phyloP scores from a whole-genome alignment of 2,113 vertebrate genomes.

The Cynocephalus volans region DNA sequence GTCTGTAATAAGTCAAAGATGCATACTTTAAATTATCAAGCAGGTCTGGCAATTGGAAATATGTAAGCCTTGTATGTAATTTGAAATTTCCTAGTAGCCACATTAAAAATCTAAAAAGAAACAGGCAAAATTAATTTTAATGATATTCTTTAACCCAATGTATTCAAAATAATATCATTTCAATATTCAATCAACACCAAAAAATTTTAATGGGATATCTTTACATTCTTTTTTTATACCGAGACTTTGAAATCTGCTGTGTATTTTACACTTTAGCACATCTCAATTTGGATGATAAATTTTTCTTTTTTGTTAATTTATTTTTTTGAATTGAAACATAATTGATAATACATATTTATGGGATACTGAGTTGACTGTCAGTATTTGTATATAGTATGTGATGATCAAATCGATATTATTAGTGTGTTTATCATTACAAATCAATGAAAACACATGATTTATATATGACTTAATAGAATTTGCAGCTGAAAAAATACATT shows the following conservation, averaged over 20 bases:
- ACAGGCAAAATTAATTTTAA: neutral
- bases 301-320: neutral
- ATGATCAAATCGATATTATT: too few species aligned
- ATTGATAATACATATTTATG: too few species aligned
- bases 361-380: too few species aligned
- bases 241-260: constrained; percentile 6
- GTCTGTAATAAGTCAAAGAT: neutral
- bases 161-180: neutral
- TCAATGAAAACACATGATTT: neutral
- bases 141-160: neutral
- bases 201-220: neutral
- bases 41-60: neutral
- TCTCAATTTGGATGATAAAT: neutral
- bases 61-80: neutral
- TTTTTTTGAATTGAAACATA: too few species aligned
- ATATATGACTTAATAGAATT: neutral
- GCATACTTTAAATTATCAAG: neutral
- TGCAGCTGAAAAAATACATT: constrained; percentile 13
- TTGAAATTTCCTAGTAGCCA: neutral
- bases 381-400: too few species aligned
- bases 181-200: neutral
- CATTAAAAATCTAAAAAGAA: neutral
- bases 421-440: too few species aligned
- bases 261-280: neutral
- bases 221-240: neutral